Percentiles rank a stretch among this genome's conserved stretches.
Conservation (phyloP, 2,888 invertebrate species). For the Rosalia funebris region DNA sequence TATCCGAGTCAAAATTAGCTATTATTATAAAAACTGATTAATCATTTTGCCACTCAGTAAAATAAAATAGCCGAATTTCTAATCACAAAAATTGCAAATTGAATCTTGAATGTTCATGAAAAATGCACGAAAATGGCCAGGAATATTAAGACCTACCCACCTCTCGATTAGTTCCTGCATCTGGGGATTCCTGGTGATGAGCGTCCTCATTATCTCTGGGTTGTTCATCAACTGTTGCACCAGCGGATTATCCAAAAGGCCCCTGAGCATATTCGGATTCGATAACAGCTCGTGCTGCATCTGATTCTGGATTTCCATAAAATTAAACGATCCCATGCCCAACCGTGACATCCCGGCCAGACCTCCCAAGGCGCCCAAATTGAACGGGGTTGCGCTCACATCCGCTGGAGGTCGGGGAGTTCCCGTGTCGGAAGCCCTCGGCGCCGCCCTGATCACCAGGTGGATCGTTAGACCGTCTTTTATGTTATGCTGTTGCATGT, state of each 20-base stretch:
- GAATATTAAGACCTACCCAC: no score
- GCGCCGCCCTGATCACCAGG: constrained; percentile 88
- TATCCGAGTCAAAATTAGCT: no score
- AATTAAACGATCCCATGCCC: constrained; percentile 76
- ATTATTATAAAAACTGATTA: no score
- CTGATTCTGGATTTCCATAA: constrained; percentile 82
- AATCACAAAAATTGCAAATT: no score
- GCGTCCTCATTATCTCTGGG: constrained; percentile 92
- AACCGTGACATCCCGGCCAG: constrained; percentile 78
- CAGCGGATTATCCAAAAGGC: constrained; percentile 93
- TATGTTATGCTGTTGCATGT: constrained; percentile 86
- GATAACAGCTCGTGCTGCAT: constrained; percentile 91
- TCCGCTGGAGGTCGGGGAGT: constrained; percentile 57
- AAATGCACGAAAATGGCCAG: no score
- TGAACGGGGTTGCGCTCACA: constrained; percentile 53
- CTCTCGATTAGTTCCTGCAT: constrained; percentile 96
- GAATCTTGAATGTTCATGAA: no score
- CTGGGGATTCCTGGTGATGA: constrained; percentile 95
- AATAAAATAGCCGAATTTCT: no score
- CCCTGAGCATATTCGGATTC: constrained; percentile 91
- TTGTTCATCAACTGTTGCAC: constrained; percentile 96
- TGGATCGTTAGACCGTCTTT: constrained; percentile 96
- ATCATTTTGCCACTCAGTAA: no score
- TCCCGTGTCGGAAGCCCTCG: constrained; percentile 66
- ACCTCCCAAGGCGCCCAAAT: constrained; percentile 69